Evolutionary conservation across 2,113 vertebrate species (phyloP).

Genomic region (Boleophthalmus pectinirostris): DNA sequence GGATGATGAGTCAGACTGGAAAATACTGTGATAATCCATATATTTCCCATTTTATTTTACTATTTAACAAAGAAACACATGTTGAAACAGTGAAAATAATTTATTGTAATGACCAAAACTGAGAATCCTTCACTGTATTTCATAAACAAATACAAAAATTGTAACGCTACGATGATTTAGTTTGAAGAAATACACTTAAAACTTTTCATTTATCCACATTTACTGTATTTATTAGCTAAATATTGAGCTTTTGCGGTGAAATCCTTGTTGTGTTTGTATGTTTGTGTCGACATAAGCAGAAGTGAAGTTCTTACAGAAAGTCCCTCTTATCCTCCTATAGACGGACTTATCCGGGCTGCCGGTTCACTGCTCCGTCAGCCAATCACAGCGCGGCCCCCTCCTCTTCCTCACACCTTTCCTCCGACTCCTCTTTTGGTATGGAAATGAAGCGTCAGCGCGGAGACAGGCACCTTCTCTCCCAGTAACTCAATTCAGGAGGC

Average conservation of each 20-base stretch:
- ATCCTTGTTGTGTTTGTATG: background rate
- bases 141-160: too few species aligned
- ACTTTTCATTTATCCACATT: too few species aligned
- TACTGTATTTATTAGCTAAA: background rate
- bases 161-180: too few species aligned
- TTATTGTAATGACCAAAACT: too few species aligned
- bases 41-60: too few species aligned
- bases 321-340: background rate
- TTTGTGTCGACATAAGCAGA: background rate
- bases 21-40: too few species aligned
- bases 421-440: conserved; percentile 50
- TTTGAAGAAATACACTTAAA: too few species aligned
- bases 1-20: too few species aligned
- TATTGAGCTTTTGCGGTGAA: background rate
- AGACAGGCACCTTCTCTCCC: conserved; percentile 27
- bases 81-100: too few species aligned
- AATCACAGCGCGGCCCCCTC: conserved; percentile 23
- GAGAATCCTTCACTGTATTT: too few species aligned
- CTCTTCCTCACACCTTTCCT: conserved; percentile 41
- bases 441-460: conserved; percentile 42
- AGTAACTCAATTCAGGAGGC: conserved; percentile 27
- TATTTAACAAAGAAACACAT: too few species aligned
- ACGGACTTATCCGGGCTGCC: conserved; percentile 16
- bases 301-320: background rate
- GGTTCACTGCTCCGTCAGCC: conserved; percentile 34